Evolutionary conservation across 1,140 invertebrate species (phyloP).

Genomic region (Drosophila jambulina): DNA sequence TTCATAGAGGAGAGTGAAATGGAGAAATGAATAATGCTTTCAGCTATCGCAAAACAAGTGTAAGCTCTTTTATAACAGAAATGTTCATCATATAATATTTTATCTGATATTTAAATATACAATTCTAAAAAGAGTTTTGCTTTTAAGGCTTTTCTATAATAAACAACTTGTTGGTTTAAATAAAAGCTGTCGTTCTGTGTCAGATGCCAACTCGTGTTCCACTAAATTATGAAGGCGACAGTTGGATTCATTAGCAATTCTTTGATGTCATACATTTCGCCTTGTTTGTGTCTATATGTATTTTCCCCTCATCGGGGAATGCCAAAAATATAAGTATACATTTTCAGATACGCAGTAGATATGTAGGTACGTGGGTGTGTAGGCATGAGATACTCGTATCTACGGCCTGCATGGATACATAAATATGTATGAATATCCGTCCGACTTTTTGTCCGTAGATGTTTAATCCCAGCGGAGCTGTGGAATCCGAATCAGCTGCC

Average conservation of each 20-base stretch:
- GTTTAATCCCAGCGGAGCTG: constrained; percentile 42
- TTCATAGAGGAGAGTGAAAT: neutral
- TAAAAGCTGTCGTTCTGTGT: neutral
- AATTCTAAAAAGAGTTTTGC: neutral
- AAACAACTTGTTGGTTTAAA: constrained; percentile 27
- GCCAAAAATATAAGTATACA: constrained; percentile 44
- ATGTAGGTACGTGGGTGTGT: constrained; percentile 11
- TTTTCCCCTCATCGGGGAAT: constrained; percentile 6
- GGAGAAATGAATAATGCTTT: neutral
- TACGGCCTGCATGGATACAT: constrained; percentile 23
- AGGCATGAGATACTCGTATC: constrained; percentile 19
- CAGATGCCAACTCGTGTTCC: constrained; percentile 2
- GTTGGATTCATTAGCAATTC: constrained; percentile 40
- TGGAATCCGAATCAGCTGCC: constrained; percentile 35
- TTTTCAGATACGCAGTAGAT: constrained; percentile 29
- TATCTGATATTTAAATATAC: neutral
- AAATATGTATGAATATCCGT: constrained; percentile 19
- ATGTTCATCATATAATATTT: neutral
- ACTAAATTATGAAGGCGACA: constrained; percentile 24
- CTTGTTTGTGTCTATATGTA: constrained; percentile 4
- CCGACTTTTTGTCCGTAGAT: constrained; percentile 6
- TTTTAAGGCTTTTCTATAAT: neutral
- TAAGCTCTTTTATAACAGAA: neutral
- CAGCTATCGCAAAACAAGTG: neutral
- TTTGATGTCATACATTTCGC: constrained; percentile 36